Evolutionary conservation across 2,113 vertebrate genomes (phyloP), one percentile per base, ranked within the genome.

Genomic region (Pithys albifrons): DNA sequence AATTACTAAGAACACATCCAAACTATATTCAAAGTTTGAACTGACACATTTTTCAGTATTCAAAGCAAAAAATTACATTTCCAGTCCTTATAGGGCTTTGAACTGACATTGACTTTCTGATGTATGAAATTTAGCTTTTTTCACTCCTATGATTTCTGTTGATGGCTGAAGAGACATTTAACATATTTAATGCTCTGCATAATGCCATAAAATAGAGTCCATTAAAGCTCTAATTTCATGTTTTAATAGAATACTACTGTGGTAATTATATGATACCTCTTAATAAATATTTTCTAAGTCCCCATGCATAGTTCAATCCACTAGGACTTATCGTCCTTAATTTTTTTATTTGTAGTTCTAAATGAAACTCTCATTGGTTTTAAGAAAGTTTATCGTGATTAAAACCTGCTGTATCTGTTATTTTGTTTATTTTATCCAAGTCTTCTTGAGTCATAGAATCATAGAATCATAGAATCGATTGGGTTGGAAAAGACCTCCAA

Each of bases 41-140:
- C 11, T 70, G 49, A 65, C 27, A 65, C 4, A 7, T 45, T 82
- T 94, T 71, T 46, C 46, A 19, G 22, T 70, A 73, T 82, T 79
- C 39, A 82, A 75, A 69, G 39, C 14, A 89, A 85, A 67, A 89
- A 64, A 33, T 43, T 2, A 17, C 46, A 93, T 75, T 82, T 79
- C 14, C 17, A 49, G 15, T 71, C 33, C 59, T 93, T 82, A 79
- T 54, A 37, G 22, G n/a, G 10, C 70, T 96, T 95, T 91, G 89
- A 83, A 45, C 18, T 70, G 25, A 69, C 59, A 71, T 4, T 96
- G 87, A 91, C 75, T 89, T 92, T 97, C 95, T 73, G 64, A 79
- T 66, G 48, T 62, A 82, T 75, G 59, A 91, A 62, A 57, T 73
- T 81, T 72, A 81, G 78, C 18, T 91, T 87, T 96, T 94, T 75